Evolutionary conservation across 2,797 vertebrate genomes (phyloP), one percentile per base, ranked within the genome.

Genomic region (Bucorvus abyssinicus): DNA sequence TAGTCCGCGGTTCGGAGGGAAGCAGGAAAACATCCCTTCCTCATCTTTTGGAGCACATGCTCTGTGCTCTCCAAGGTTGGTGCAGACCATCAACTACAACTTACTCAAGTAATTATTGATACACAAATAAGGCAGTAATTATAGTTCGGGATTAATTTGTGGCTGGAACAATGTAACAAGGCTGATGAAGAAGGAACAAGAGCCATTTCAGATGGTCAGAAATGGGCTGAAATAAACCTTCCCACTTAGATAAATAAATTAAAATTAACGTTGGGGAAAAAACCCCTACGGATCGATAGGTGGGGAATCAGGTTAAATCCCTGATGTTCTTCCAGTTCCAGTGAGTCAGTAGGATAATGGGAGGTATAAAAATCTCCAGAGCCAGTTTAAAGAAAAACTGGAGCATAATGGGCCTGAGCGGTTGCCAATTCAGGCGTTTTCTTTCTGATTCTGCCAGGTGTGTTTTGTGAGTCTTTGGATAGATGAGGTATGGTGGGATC

Each of bases 111-210:
- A 15, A 47, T 94, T 83, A 61, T 34, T 67, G 73, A 61, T 94
- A 67, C 59, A 32, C 73, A 92, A 81, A 68, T 55, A 63, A 45
- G 27, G 56, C 42, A 42, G 59, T 90, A 87, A 90, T 90, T 92
- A 57, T 23, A n/a, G 44, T 50, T 90, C 64, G 19, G 86, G 65
- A 84, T 68, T 84, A 69, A 82, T 93, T n/a, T 79, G n/a, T 12
- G 4, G 56, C 4, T 9, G 16, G 45, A 93, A 50, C 64, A 40
- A 44, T 59, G 84, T 60, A 36, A 27, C 6, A 18, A 89, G 53
- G 7, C 24, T 32, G 27, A 52, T 20, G 42, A 79, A 50, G 27
- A 5, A n/a, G 71, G 24, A 60, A 44, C 2, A 4, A 24, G n/a
- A 53, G 38, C 26, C 38, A 40, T 40, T 40, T 40, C 38, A 40